Evolutionary conservation across 1,140 invertebrate genomes (phyloP).

Genomic region (Microvelia longipes): DNA sequence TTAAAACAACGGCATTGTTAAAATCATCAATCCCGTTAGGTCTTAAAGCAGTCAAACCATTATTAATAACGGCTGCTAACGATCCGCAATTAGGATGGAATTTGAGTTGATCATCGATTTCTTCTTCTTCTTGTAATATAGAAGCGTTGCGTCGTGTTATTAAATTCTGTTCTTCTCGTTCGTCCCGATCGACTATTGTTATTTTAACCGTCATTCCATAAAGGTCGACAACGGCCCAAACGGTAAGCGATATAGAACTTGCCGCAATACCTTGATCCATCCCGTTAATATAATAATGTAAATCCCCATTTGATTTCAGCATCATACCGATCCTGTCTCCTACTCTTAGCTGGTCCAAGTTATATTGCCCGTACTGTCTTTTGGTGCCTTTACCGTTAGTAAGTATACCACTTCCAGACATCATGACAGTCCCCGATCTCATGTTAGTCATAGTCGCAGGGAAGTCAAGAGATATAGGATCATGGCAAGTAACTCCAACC

Average conservation of each 20-base stretch:
- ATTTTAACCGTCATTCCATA: slow-evolving; percentile 93
- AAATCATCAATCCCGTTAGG: slow-evolving; percentile 87
- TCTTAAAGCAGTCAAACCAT: slow-evolving; percentile 71
- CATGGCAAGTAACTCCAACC: slow-evolving; percentile 86
- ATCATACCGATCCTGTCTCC: slow-evolving; percentile 80
- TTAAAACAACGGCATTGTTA: slow-evolving; percentile 90
- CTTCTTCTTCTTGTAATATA: slow-evolving; percentile 32
- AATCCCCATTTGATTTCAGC: slow-evolving; percentile 58
- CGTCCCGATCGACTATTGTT: slow-evolving; percentile 64
- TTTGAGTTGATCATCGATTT: slow-evolving; percentile 47
- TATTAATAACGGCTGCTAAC: slow-evolving; percentile 80
- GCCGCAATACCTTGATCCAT: slow-evolving; percentile 82
- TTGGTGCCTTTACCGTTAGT: slow-evolving; percentile 86
- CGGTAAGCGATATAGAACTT: slow-evolving; percentile 49
- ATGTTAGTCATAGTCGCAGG: slow-evolving; percentile 96
- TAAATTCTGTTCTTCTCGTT: slow-evolving; percentile 59
- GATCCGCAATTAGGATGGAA: slow-evolving; percentile 82
- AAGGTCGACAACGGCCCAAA: slow-evolving; percentile 87
- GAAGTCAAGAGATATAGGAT: slow-evolving; percentile 74
- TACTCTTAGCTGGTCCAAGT: slow-evolving; percentile 79
- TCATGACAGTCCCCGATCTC: slow-evolving; percentile 81
- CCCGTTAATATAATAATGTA: slow-evolving; percentile 89
- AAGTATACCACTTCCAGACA: slow-evolving; percentile 88
- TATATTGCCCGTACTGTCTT: slow-evolving; percentile 84
- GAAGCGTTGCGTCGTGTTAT: slow-evolving; percentile 49